Evolutionary conservation across 2,113 vertebrate species (phyloP), one percentile per base, ranked within the genome.

Genomic region (Rousettus leschenaultii): DNA sequence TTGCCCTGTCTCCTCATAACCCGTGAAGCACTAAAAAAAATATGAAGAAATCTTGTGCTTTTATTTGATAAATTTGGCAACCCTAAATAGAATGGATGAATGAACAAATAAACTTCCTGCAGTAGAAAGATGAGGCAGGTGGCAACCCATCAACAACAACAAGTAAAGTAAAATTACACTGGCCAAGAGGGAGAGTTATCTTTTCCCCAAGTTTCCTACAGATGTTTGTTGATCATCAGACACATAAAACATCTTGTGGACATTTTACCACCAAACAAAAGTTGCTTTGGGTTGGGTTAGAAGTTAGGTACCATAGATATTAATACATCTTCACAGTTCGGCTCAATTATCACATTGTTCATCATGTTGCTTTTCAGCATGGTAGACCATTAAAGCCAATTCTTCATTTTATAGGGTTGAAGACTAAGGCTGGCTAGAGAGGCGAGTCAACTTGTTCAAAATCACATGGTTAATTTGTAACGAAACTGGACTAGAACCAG

Each of bases 211-310:
- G 66, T 83, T 96, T 86, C 92, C 68, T 73, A 74, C 28, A 96
- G 79, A n/a, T 86, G 38, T 89, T 96, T 87, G 22, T 91, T 89
- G 48, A 19, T 75, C 70, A 89, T 65, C 2, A 13, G 83, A 94
- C n/a, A 95, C 65, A 86, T 45, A 95, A 94, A 95, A 91, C 4
- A 82, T 63, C 40, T 68, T 92, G 51, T 92, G 35, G 28, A 53
- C 30, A 70, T 96, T 94, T 95, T 26, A 53, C 74, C 43, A 43
- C 35, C 43, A 73, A 95, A 91, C 68, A 94, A 94, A 93, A 96
- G 74, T 89, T 89, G 35, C 40, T 92, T 93, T 43, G 22, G 14
- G n/a, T 65, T 96, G 70, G 68, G 19, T n/a, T 63, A 95, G 43
- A 48, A 91, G 38, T 86, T 95, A 78, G 40, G 61, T 73, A 68